Base-by-base conservation (phyloP, 2,888 invertebrate species). In the Pelosia muscerda region DNA sequence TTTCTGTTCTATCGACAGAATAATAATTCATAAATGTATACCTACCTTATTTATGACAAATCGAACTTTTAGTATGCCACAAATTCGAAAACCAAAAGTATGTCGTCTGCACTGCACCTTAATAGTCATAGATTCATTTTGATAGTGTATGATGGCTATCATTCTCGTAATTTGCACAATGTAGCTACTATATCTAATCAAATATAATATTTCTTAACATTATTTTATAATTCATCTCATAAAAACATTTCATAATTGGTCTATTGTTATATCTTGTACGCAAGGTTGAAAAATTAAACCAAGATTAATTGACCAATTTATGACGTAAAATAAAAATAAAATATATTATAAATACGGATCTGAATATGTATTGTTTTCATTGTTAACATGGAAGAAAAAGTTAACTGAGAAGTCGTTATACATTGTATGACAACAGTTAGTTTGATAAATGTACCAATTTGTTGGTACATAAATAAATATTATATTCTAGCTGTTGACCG, bases 341-440 rank as follows among this genome's bases (percentile, higher is more conserved):
- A 15, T 8, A 3, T 60, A 8, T 25, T 60, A 8, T 25, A 15
- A 15, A 25, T 25, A 2, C 42, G 2, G 9, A 42, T 26, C 22
- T 55, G 25, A 55, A 55, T 25, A n/a, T n/a, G 49, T 55, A 55
- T 23, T 55, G 25, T 55, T 55, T 55, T 55, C 25, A 54, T 53
- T 6, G 2, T 53, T 8, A 19, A 1, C 6, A 22, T 53, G 53
- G 22, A 53, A 53, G 53, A 22, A 53, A 54, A 53, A 53, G 11
- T 9, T 53, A 22, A 22, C 10, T 22, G 11, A 0, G 23, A 54
- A 54, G 0, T 23, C 11, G 54, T 54, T 54, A 54, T 23, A 54
- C 4, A 54, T 42, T 42, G 42, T 19, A 42, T 19, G 19, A 42
- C 42, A 42, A 19, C 42, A 42, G 19, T 42, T 42, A 38, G 1